A percentile compares a stretch with the other conserved stretches of the same genome.
These are phyloP conservation scores for Actias luna DNA, from an alignment of 2,888 invertebrate genomes.

Conservation along the genomic window DNA sequence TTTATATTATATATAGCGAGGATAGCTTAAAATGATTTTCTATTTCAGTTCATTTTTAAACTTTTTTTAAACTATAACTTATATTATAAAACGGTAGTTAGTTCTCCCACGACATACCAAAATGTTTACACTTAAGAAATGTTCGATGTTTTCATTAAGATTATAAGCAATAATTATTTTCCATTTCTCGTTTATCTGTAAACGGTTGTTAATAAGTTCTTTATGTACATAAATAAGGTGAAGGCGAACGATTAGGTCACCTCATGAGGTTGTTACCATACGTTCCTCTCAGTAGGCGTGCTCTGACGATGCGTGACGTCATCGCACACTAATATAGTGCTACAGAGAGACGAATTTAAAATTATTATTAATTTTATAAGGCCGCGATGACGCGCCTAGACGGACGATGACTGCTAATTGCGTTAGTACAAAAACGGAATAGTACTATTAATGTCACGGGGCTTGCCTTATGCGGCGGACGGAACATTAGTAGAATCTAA, in stretches of 20 bases:
- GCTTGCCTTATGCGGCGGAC: background rate
- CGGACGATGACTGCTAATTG: slow-evolving; percentile 6
- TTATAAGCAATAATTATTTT: too few relatives aligned
- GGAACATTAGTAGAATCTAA: slow-evolving; percentile 13
- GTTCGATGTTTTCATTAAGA: too few relatives aligned
- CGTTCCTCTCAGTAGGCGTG: slow-evolving; percentile 26
- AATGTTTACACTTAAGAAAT: too few relatives aligned
- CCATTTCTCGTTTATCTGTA: background rate
- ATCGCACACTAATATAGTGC: slow-evolving; percentile 20
- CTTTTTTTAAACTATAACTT: too few relatives aligned
- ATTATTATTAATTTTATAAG: slow-evolving; percentile 16
- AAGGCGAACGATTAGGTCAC: slow-evolving; percentile 58
- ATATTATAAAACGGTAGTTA: too few relatives aligned
- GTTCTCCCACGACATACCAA: too few relatives aligned
- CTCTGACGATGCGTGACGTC: slow-evolving; percentile 33
- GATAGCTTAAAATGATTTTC: too few relatives aligned
- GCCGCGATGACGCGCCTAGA: slow-evolving; percentile 2
- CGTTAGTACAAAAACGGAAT: slow-evolving; percentile 5
- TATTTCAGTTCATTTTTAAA: too few relatives aligned
- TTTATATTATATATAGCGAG: too few relatives aligned
- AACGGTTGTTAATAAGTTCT: slow-evolving; percentile 27
- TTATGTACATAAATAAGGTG: slow-evolving; percentile 50
- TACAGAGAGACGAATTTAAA: slow-evolving; percentile 3
- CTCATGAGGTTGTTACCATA: slow-evolving; percentile 34
- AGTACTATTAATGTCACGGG: slow-evolving; percentile 3